phyloP scores from a whole-genome alignment of 2,113 vertebrate genomes.

The Microtus richardsoni region DNA sequence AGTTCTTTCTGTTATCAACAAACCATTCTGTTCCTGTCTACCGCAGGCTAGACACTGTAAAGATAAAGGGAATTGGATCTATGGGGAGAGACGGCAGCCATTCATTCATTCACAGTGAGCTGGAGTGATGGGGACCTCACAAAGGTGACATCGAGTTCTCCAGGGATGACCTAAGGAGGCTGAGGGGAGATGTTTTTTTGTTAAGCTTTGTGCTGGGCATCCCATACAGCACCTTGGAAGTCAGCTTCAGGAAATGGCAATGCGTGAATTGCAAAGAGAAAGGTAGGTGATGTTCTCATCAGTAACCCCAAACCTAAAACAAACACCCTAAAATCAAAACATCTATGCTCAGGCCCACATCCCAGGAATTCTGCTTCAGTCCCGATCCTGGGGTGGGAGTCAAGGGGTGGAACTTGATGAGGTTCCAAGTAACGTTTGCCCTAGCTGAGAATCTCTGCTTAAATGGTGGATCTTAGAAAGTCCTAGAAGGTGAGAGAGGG shows the following conservation, averaged over 20 bases:
- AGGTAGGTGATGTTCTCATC: neutral
- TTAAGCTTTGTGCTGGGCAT: neutral
- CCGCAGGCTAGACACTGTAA: neutral
- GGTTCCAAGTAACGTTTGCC: neutral
- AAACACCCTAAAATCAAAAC: neutral
- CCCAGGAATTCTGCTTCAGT: neutral
- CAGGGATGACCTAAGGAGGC: neutral
- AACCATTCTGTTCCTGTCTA: neutral
- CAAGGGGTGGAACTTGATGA: neutral
- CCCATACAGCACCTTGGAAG: neutral
- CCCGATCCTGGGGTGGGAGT: neutral
- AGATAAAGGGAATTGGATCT: neutral
- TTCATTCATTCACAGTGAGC: neutral
- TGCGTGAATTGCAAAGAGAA: neutral
- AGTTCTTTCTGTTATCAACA: neutral
- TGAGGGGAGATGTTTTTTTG: neutral
- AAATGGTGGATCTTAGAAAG: neutral
- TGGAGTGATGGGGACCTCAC: neutral
- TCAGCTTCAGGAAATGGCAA: conserved; percentile 7
- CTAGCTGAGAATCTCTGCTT: neutral
- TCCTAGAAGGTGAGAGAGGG: neutral
- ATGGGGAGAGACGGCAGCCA: neutral
- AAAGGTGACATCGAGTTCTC: neutral
- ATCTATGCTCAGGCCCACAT: neutral
- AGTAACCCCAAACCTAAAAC: neutral